These are phyloP conservation scores for Esox lucius DNA, from an alignment of 2,797 vertebrate species.

Conservation along the genomic window DNA sequence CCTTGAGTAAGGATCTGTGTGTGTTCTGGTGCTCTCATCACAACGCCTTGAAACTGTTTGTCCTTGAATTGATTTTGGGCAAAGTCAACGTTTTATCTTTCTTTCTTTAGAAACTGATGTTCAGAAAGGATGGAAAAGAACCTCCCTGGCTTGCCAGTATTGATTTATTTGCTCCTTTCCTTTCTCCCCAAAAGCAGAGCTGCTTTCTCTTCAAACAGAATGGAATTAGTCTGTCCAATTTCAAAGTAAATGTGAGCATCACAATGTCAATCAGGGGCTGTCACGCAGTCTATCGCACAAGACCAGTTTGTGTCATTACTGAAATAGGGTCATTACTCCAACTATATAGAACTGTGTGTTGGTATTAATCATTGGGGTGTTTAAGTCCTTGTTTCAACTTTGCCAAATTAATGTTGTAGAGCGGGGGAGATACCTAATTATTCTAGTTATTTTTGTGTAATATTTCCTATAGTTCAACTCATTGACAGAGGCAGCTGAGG, in stretches of 20 bases:
- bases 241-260: background rate
- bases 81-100: background rate
- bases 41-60: slow-evolving; percentile 13
- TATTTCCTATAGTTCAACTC: too few species aligned
- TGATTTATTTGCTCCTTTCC: background rate
- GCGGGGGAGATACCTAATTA: too few species aligned
- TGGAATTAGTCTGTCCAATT: background rate
- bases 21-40: slow-evolving; percentile 26
- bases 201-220: background rate
- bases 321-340: background rate
- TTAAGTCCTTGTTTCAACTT: background rate
- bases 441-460: too few species aligned
- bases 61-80: slow-evolving; percentile 26
- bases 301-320: background rate
- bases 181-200: background rate
- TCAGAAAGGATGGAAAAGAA: background rate
- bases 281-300: background rate
- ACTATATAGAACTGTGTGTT: background rate
- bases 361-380: background rate
- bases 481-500: too few species aligned
- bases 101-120: background rate
- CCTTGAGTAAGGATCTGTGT: slow-evolving; percentile 28
- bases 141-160: background rate
- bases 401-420: background rate
- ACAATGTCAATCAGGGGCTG: background rate